Evolutionary conservation across 2,113 vertebrate species (phyloP).

Genomic region (Cebidichthys violaceus): DNA sequence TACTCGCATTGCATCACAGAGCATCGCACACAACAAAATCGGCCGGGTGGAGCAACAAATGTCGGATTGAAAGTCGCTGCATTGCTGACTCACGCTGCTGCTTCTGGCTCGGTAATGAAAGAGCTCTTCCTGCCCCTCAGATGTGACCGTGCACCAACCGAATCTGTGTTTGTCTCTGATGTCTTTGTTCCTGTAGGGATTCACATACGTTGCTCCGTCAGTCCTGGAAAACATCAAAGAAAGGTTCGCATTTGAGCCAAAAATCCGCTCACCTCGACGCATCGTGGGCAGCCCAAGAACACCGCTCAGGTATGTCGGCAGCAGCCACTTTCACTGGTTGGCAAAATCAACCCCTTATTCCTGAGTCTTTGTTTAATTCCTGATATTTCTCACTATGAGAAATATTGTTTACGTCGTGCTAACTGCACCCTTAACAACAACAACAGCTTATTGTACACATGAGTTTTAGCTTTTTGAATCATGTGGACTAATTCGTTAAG

Average conservation of each 20-base stretch:
- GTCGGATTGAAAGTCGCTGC: not conserved
- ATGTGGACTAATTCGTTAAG: not conserved
- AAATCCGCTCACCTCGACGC: slow-evolving; percentile 96
- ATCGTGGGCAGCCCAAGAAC: slow-evolving; percentile 97
- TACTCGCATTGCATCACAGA: not conserved
- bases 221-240: slow-evolving; percentile 99
- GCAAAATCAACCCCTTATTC: too few species aligned
- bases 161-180: not conserved
- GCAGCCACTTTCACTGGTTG: not conserved
- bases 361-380: too few species aligned
- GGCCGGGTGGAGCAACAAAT: not conserved
- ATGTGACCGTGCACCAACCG: not conserved
- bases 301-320: slow-evolving; percentile 90
- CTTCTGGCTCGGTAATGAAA: too few species aligned
- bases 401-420: too few species aligned
- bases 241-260: slow-evolving; percentile 98
- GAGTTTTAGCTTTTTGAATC: not conserved
- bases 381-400: too few species aligned
- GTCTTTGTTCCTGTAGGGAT: slow-evolving; percentile 85
- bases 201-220: slow-evolving; percentile 98
- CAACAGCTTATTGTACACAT: not conserved
- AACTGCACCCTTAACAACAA: not conserved
- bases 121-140: not conserved
- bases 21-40: not conserved
- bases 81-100: too few species aligned